Conservation (phyloP, 2,113 vertebrate genomes). For the Chaetodon auriga region DNA sequence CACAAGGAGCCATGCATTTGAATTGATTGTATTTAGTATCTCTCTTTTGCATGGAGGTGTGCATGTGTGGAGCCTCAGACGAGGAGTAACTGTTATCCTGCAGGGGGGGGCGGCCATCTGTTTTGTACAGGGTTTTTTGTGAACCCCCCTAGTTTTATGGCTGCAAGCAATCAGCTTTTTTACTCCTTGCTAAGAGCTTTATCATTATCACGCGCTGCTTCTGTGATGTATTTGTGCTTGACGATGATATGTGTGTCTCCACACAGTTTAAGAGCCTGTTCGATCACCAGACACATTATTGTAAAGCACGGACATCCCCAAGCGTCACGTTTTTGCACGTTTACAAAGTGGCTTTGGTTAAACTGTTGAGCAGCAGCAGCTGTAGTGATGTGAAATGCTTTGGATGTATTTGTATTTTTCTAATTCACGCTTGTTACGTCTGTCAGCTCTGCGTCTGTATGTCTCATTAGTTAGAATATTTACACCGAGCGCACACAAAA, state of each 20-base stretch:
- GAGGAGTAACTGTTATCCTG: not conserved
- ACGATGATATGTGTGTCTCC: conserved; percentile 22
- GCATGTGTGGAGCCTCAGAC: conserved; percentile 62
- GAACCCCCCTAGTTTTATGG: conserved; percentile 42
- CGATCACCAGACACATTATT: conserved; percentile 36
- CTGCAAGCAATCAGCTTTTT: conserved; percentile 62
- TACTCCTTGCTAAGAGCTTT: conserved; percentile 73
- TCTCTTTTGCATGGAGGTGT: conserved; percentile 64
- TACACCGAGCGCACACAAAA: conserved; percentile 37
- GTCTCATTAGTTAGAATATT: conserved; percentile 48
- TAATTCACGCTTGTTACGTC: conserved; percentile 31
- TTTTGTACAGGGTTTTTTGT: conserved; percentile 32
- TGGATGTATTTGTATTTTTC: conserved; percentile 43
- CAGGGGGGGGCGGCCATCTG: not conserved
- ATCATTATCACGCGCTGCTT: conserved; percentile 57
- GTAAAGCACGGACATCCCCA: conserved; percentile 51
- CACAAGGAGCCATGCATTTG: conserved; percentile 59
- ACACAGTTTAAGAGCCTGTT: conserved; percentile 24
- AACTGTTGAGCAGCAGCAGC: conserved; percentile 34
- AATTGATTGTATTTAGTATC: conserved; percentile 71
- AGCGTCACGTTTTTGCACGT: conserved; percentile 60
- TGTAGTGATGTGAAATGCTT: conserved; percentile 63
- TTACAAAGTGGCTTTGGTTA: conserved; percentile 61
- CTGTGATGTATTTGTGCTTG: conserved; percentile 61
- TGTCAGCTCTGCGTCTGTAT: conserved; percentile 23